phyloP scores from a whole-genome alignment of 2,797 vertebrate genomes.

The Danio tinwini region DNA sequence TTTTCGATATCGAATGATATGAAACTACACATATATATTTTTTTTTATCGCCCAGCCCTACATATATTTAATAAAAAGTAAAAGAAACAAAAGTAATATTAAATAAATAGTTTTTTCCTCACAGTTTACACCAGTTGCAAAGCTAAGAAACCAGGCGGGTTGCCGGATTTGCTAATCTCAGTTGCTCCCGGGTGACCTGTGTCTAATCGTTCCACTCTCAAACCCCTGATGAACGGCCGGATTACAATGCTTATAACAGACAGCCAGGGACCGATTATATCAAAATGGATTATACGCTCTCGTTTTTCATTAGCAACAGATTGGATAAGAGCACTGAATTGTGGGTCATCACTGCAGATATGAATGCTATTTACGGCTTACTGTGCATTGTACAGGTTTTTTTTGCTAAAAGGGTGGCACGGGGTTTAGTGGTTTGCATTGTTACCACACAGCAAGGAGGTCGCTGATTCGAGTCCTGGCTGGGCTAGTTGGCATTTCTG shows the following conservation, averaged over 20 bases:
- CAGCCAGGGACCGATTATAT: conserved; percentile 56
- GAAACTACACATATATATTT: no score
- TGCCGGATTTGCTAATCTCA: neutral
- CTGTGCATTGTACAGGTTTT: neutral
- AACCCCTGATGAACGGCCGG: conserved; percentile 41
- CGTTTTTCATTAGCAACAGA: conserved; percentile 13
- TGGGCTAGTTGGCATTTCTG: no score
- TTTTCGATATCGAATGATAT: no score
- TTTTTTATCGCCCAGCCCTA: no score
- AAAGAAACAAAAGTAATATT: no score
- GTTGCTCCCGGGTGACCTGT: conserved; percentile 30
- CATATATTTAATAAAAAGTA: no score
- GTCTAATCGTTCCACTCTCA: conserved; percentile 38
- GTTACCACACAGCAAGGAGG: no score
- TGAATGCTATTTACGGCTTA: neutral
- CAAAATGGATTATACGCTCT: conserved; percentile 67
- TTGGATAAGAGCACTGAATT: conserved; percentile 5
- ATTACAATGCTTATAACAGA: conserved; percentile 61
- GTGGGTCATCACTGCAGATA: neutral
- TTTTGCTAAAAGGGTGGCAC: neutral
- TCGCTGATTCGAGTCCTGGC: no score
- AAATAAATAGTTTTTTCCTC: no score
- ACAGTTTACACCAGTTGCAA: neutral
- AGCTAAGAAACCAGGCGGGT: neutral
- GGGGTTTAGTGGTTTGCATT: no score